Conservation (phyloP, 1,140 invertebrate genomes). For the Nomia melanderi region DNA sequence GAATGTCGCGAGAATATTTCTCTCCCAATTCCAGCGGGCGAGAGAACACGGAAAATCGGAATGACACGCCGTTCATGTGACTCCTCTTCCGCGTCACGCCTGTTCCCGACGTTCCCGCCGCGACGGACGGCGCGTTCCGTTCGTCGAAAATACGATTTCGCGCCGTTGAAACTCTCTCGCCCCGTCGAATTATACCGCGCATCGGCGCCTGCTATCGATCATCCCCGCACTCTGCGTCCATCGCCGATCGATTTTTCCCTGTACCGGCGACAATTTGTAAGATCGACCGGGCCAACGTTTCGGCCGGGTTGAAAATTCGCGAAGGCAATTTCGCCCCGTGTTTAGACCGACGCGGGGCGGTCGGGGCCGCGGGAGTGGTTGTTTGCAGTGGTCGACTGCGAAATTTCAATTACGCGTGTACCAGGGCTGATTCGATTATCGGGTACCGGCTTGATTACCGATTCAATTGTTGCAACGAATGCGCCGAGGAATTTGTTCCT, state of each 20-base stretch:
- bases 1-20: too few relatives aligned
- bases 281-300: conserved; percentile 21
- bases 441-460: conserved; percentile 73
- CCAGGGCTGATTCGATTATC: conserved; percentile 71
- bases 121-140: not conserved
- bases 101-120: conserved; percentile 2
- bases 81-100: not conserved
- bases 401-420: conserved; percentile 75
- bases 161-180: conserved; percentile 19
- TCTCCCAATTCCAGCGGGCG: too few relatives aligned
- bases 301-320: not conserved
- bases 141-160: conserved; percentile 26
- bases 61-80: not conserved
- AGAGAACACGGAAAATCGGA: not conserved
- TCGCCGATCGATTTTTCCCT: not conserved
- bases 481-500: conserved; percentile 66
- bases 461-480: conserved; percentile 77
- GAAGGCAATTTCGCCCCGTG: conserved; percentile 23
- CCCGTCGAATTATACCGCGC: conserved; percentile 1
- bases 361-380: conserved; percentile 5
- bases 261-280: conserved; percentile 30
- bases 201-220: conserved; percentile 34
- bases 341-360: not conserved
- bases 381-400: conserved; percentile 71
- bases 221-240: not conserved